These are phyloP conservation scores for Cryptocephalus moraei DNA, from an alignment of 2,888 invertebrate genomes.

Conservation along the genomic window DNA sequence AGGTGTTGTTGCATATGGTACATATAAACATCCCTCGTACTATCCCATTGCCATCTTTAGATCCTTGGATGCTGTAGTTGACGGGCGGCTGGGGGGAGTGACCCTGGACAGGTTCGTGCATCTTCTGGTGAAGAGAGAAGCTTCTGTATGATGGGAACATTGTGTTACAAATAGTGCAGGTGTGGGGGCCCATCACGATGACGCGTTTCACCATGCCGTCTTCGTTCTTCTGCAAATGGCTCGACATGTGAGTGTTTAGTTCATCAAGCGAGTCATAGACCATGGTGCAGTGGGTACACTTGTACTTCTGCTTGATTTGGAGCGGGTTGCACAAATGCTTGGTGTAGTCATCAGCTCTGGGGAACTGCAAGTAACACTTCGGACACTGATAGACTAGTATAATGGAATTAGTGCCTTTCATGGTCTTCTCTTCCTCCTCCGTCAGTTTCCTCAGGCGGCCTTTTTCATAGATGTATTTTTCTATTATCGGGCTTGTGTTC, in stretches of 20 bases:
- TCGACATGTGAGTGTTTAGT: conserved; percentile 50
- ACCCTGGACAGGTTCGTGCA: conserved; percentile 59
- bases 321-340: conserved; percentile 35
- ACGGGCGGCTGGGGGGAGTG: conserved; percentile 43
- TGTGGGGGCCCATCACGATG: conserved; percentile 33
- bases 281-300: conserved; percentile 41
- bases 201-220: conserved; percentile 13
- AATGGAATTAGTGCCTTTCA: conserved; percentile 14
- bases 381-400: conserved; percentile 39
- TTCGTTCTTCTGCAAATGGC: conserved; percentile 37
- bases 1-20: conserved; percentile 43
- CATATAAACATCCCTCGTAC: conserved; percentile 31
- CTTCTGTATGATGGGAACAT: conserved; percentile 55
- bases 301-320: conserved; percentile 38
- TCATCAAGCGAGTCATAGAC: conserved; percentile 36
- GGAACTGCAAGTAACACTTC: conserved; percentile 39
- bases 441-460: conserved; percentile 23
- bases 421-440: conserved; percentile 18
- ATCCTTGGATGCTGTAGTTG: conserved; percentile 28
- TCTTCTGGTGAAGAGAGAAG: conserved; percentile 57
- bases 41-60: conserved; percentile 19
- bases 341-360: conserved; percentile 37
- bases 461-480: conserved; percentile 23
- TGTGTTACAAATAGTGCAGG: conserved; percentile 58
- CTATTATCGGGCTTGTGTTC: conserved; percentile 19